phyloP scores from a whole-genome alignment of 1,140 invertebrate species.

The Temnothorax curvispinosus region DNA sequence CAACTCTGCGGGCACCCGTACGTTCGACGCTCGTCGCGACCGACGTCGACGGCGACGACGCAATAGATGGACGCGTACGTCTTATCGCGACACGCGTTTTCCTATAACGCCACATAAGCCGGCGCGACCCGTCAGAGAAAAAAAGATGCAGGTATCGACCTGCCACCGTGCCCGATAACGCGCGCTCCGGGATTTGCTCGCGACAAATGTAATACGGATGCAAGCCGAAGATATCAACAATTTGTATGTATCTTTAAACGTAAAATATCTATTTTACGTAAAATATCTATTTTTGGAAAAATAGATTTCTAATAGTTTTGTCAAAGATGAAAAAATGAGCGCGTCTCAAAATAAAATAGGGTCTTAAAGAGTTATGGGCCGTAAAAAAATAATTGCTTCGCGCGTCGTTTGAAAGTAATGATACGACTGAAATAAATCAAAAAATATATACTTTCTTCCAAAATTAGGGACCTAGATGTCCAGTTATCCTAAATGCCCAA shows the following conservation, averaged over 20 bases:
- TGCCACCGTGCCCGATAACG: slow-evolving; percentile 26
- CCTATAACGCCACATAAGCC: not conserved
- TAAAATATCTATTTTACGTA: not conserved
- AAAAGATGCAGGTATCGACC: slow-evolving; percentile 29
- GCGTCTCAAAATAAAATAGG: not conserved
- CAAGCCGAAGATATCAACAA: not conserved
- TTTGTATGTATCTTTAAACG: not conserved
- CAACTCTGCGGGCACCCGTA: slow-evolving; percentile 79
- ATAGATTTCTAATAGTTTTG: not conserved
- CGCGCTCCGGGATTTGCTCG: not conserved
- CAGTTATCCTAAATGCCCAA: not conserved
- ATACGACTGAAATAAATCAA: slow-evolving; percentile 5
- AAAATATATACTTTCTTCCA: not conserved
- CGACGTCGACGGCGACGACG: not conserved
- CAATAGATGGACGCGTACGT: slow-evolving; percentile 49
- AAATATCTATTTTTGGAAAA: not conserved
- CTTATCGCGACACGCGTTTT: slow-evolving; percentile 38
- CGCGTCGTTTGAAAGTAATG: not conserved
- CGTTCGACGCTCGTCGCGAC: not conserved
- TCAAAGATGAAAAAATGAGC: not conserved
- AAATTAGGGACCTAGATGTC: slow-evolving; percentile 13
- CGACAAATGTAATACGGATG: not conserved
- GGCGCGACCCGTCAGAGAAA: not conserved
- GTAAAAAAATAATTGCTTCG: not conserved
- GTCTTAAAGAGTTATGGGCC: not conserved